Evolutionary conservation across 2,888 invertebrate species (phyloP), one percentile per base, ranked within the genome.

Genomic region (Drosophila fungiperda): DNA sequence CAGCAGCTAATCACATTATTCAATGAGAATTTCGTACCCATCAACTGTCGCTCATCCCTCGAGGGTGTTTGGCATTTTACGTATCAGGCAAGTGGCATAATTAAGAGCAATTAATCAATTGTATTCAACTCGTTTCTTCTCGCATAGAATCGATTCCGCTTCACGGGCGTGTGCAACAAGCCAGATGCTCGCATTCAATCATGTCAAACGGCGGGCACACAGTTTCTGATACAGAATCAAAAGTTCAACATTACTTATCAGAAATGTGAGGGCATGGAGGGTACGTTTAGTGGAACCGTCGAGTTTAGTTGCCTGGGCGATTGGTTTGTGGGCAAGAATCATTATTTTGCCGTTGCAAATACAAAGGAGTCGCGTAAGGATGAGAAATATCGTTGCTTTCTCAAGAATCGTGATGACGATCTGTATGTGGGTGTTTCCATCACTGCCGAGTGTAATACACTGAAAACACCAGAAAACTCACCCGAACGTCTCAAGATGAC

Each of bases 11-110:
- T 96, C 58, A 98, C 98, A 20, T 93, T 98, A 70, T 98, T 98
- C 91, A 97, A 97, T 49, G 97, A 98, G 90, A 98, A 98, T 93
- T 97, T 96, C 93, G 96, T 97, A 1, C 97, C 98, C 42, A 95
- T 98, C 2, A 98, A 98, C 93, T 98, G 98, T 90, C 95, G 98
- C 70, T 98, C 98, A 4, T 97, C 98, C 8, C 93, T 98, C 45
- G 98, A 98, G 94, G 98, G 98, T 65, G 98, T 98, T n/a, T 98
- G 98, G 98, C 97, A 97, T 87, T 98, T 98, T 94, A 96, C 97
- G 1, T 97, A 97, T 92, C 97, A 97, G 93, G 95, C 71, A 58
- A 62, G 74, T 61, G 26, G 1, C 12, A 8, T 6, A n/a, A 29
- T 38, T 12, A 7, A 17, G 1, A 29, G 15, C 9, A 35, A 48